Evolutionary conservation across 1,140 invertebrate genomes (phyloP).

Genomic region (Agrypnia vestita): DNA sequence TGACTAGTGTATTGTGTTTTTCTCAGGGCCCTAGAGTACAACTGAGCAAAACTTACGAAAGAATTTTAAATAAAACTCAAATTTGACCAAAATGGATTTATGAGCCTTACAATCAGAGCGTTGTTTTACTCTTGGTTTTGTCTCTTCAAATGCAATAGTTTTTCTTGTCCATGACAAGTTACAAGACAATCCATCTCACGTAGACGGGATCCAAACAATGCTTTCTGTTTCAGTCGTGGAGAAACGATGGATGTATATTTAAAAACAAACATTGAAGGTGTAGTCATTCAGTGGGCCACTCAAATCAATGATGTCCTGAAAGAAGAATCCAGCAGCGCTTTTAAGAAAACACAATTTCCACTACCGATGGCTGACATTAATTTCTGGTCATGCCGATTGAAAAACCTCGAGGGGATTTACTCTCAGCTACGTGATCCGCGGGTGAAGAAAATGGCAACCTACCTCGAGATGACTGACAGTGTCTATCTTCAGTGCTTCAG

Average conservation of each 20-base stretch:
- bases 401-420: conserved; percentile 88
- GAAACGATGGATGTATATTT: conserved; percentile 78
- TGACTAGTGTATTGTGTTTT: no score
- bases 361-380: conserved; percentile 81
- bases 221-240: conserved; percentile 65
- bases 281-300: conserved; percentile 87
- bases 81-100: no score
- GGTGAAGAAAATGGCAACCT: conserved; percentile 85
- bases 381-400: conserved; percentile 79
- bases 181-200: no score
- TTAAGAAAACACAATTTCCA: conserved; percentile 78
- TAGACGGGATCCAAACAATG: no score
- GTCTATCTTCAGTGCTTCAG: conserved; percentile 83
- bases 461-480: conserved; percentile 82
- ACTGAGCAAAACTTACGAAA: no score
- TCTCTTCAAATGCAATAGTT: no score
- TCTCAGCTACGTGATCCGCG: conserved; percentile 84
- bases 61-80: no score
- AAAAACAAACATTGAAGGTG: conserved; percentile 84
- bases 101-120: no score
- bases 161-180: no score
- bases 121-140: no score
- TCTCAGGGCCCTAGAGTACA: no score
- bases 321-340: conserved; percentile 79
- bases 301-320: conserved; percentile 85